phyloP scores from a whole-genome alignment of 2,888 invertebrate species.

The Lacanobia wlatinum region DNA sequence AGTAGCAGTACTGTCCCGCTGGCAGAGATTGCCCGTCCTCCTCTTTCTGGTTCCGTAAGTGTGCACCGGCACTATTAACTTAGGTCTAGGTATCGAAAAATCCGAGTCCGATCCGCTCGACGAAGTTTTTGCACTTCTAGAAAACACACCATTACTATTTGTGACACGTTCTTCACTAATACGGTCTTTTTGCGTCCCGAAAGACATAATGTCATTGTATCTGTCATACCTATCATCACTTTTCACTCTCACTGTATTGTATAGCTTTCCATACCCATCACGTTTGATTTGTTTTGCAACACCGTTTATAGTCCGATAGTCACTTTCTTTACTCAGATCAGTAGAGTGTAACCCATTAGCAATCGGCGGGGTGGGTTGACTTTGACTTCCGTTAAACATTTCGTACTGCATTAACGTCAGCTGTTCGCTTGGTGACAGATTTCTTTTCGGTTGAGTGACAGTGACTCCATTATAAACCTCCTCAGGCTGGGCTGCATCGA shows the following conservation, averaged over 20 bases:
- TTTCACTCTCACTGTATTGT: constrained; percentile 89
- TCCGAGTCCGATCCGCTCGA: constrained; percentile 92
- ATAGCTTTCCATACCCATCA: constrained; percentile 87
- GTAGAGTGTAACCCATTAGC: constrained; percentile 81
- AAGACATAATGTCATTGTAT: constrained; percentile 86
- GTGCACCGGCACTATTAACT: constrained; percentile 96
- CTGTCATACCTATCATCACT: constrained; percentile 88
- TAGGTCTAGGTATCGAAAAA: constrained; percentile 96
- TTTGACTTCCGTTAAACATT: constrained; percentile 84
- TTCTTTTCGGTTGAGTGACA: constrained; percentile 89
- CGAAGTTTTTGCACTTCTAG: constrained; percentile 88
- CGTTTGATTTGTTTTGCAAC: constrained; percentile 85
- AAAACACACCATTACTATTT: constrained; percentile 78
- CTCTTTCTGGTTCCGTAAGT: constrained; percentile 95
- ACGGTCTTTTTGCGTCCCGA: constrained; percentile 78
- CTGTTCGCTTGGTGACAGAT: constrained; percentile 89
- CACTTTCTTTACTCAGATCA: constrained; percentile 86
- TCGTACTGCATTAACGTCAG: constrained; percentile 88
- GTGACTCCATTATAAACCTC: constrained; percentile 84
- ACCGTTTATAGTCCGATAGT: constrained; percentile 87
- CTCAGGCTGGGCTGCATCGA: constrained; percentile 80
- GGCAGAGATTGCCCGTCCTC: constrained; percentile 94
- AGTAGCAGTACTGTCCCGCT: constrained; percentile 86
- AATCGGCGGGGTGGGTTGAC: constrained; percentile 73
- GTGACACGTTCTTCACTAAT: constrained; percentile 81